Evolutionary conservation across 1,140 invertebrate genomes (phyloP).

Genomic region (Metaphire vulgaris): DNA sequence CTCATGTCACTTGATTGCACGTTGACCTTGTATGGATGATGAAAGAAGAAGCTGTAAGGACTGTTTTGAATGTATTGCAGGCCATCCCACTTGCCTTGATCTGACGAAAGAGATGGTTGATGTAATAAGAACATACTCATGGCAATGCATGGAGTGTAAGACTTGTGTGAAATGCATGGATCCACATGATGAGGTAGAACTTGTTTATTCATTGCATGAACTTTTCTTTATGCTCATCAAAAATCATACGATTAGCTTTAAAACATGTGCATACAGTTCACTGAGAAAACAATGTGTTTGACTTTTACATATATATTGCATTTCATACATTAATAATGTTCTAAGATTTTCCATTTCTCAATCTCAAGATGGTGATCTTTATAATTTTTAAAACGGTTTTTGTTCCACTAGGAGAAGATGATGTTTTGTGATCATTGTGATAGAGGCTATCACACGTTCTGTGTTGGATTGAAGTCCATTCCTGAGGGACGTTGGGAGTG

Average conservation of each 20-base stretch:
- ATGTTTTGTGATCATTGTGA: conserved; percentile 93
- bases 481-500: conserved; percentile 88
- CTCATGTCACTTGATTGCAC: too few relatives aligned
- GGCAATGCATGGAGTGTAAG: conserved; percentile 93
- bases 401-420: conserved; percentile 70
- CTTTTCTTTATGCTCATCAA: too few relatives aligned
- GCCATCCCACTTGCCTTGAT: conserved; percentile 77
- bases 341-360: not conserved
- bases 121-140: conserved; percentile 75
- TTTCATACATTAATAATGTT: not conserved
- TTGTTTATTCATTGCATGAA: not conserved
- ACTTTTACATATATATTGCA: not conserved
- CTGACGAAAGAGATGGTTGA: conserved; percentile 72
- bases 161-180: conserved; percentile 77
- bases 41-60: too few relatives aligned
- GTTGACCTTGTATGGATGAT: too few relatives aligned
- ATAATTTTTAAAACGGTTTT: too few relatives aligned
- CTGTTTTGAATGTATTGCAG: too few relatives aligned
- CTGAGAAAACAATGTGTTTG: too few relatives aligned
- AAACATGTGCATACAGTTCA: not conserved
- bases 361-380: too few relatives aligned
- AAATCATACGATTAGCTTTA: not conserved
- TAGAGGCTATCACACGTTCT: conserved; percentile 85
- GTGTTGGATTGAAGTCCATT: conserved; percentile 74
- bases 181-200: conserved; percentile 64